Evolutionary conservation across 2,888 invertebrate genomes (phyloP).

Genomic region (Sturmia bella): DNA sequence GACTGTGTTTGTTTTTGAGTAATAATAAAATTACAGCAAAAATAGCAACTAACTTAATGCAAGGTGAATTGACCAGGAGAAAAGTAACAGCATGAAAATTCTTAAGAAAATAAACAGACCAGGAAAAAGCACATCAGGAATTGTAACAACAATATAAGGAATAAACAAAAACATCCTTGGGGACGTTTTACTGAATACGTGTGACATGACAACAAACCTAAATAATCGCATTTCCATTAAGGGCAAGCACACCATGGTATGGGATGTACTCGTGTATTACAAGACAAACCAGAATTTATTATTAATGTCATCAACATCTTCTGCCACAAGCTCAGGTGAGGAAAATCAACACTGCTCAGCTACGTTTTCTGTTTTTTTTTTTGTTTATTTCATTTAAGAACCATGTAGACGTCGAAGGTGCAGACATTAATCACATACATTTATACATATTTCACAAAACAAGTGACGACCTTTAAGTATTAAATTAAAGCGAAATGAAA

Average conservation of each 20-base stretch:
- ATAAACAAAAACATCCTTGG: constrained; percentile 41
- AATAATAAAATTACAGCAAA: constrained; percentile 38
- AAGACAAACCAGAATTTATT: constrained; percentile 52
- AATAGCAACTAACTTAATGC: constrained; percentile 20
- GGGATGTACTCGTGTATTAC: constrained; percentile 9
- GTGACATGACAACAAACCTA: background rate
- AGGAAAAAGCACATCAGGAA: constrained; percentile 2
- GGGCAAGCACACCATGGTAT: background rate
- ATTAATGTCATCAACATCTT: constrained; percentile 57
- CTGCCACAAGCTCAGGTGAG: constrained; percentile 30
- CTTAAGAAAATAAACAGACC: constrained; percentile 28
- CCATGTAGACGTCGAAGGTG: background rate
- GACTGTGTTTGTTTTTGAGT: constrained; percentile 20
- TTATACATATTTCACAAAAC: background rate
- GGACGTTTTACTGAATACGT: constrained; percentile 37
- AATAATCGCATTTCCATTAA: constrained; percentile 26
- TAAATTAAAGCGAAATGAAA: no score
- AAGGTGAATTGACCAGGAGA: constrained; percentile 32
- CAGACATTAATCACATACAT: background rate
- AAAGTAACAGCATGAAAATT: constrained; percentile 46
- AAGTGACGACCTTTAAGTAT: no score
- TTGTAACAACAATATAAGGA: constrained; percentile 12
- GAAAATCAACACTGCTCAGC: background rate
- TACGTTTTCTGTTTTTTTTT: background rate
- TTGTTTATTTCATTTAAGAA: no score